Evolutionary conservation across 1,140 invertebrate species (phyloP).

Genomic region (Sminthurides bifidus): DNA sequence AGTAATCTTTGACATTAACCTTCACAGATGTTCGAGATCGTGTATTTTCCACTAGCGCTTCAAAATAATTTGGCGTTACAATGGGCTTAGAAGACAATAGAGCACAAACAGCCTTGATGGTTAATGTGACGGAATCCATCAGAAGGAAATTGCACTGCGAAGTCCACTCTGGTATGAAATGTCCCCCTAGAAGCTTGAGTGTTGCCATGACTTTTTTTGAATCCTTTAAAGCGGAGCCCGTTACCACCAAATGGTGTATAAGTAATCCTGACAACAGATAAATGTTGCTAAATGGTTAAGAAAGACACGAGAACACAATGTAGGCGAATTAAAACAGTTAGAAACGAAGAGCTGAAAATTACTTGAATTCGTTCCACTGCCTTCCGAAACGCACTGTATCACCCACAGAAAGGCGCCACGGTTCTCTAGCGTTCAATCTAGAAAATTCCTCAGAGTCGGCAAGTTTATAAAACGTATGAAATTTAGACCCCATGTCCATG

Average conservation of each 20-base stretch:
- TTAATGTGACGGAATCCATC: constrained; percentile 52
- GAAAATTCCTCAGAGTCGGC: constrained; percentile 15
- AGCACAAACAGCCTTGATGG: constrained; percentile 46
- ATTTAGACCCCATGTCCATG: constrained; percentile 38
- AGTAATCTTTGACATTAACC: constrained; percentile 43
- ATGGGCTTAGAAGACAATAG: constrained; percentile 49
- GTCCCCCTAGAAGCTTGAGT: constrained; percentile 36
- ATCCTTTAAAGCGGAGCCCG: constrained; percentile 29
- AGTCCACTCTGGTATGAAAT: constrained; percentile 38
- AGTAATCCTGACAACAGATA: constrained; percentile 32
- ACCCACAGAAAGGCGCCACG: constrained; percentile 33
- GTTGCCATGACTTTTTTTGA: constrained; percentile 32
- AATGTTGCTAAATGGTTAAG: background rate
- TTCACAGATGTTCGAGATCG: constrained; percentile 34
- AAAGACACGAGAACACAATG: background rate
- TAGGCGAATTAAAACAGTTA: background rate
- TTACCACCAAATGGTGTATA: constrained; percentile 34
- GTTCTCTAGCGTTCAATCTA: constrained; percentile 28
- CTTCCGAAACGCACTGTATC: constrained; percentile 39
- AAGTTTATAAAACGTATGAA: constrained; percentile 36
- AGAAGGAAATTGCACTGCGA: constrained; percentile 48
- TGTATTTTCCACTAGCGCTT: constrained; percentile 40
- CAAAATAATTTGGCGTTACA: constrained; percentile 50
- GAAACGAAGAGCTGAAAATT: background rate
- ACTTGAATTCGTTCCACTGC: constrained; percentile 37